A percentile compares a stretch with the other conserved stretches of the same genome.
Conservation (phyloP, 1,140 invertebrate species). For the Orussus abietinus region DNA sequence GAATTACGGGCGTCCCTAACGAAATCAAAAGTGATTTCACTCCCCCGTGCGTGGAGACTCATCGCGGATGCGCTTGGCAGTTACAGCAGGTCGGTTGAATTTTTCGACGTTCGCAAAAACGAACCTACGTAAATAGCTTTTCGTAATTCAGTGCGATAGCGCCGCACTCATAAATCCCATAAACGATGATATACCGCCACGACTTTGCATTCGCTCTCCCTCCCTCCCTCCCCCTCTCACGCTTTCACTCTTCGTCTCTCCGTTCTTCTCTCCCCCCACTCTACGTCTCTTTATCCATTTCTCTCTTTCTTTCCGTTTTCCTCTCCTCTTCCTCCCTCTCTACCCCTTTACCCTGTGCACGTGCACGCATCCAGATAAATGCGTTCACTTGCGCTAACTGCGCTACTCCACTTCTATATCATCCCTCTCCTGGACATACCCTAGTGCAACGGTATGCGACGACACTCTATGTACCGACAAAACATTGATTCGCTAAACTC, state of each 20-base stretch:
- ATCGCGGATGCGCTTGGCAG: too few relatives aligned
- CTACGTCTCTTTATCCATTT: not conserved
- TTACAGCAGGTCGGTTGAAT: too few relatives aligned
- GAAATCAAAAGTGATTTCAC: too few relatives aligned
- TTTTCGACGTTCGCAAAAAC: too few relatives aligned
- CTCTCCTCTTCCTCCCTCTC: not conserved
- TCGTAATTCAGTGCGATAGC: constrained; percentile 28
- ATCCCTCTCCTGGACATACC: not conserved
- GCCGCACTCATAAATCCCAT: constrained; percentile 25
- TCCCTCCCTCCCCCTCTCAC: not conserved
- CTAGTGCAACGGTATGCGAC: not conserved
- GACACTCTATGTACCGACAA: constrained; percentile 17
- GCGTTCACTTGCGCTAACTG: too few relatives aligned
- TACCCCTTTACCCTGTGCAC: not conserved
- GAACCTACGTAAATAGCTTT: constrained; percentile 35
- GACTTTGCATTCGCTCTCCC: constrained; percentile 3
- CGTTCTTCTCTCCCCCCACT: not conserved
- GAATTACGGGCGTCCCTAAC: too few relatives aligned
- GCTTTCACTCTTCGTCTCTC: constrained; percentile 9
- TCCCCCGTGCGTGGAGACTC: too few relatives aligned
- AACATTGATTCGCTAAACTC: constrained; percentile 47
- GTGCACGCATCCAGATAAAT: constrained; percentile 6
- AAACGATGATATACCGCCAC: constrained; percentile 29
- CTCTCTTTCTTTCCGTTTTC: not conserved
- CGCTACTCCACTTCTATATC: too few relatives aligned